Evolutionary conservation across 2,888 invertebrate genomes (phyloP), one percentile per base, ranked within the genome.

Genomic region (Gasteruption jaculator): DNA sequence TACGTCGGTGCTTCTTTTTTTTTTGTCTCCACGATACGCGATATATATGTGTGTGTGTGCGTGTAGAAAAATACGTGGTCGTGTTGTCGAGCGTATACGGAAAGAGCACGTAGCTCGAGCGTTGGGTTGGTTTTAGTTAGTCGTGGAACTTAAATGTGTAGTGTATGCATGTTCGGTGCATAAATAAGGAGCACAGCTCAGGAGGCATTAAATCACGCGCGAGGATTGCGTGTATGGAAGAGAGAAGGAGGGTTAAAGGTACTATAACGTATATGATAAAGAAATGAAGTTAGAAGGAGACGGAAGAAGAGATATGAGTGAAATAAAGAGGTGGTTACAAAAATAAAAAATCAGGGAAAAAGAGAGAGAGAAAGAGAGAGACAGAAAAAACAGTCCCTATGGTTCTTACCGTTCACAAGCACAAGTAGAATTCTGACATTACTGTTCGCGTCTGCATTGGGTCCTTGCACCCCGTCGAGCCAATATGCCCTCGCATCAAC

Each of bases 201-300:
- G 52, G 60, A 54, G 57, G 67, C 60, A 69, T 69, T 68, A 69
- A 69, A 69, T 69, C 68, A 69, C 59, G 56, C 50, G 55, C 57
- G 58, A 55, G 54, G 59, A 63, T 65, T 60, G 60, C 59, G 60
- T 56, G 61, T 59, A 56, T 53, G 52, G 43, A 46, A 46, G 47
- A 41, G 38, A 45, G 52, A 52, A 41, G 42, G 48, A 50, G 43
- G 42, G 43, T 38, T 39, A 27, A 25, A 37, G 38, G 42, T 36
- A 22, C 44, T 46, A 42, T 44, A 41, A 37, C 38, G 41, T 44
- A 36, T 43, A 45, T 34, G 41, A 25, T 41, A 44, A 42, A 31
- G 36, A 34, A 40, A 41, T 27, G 36, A 42, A 35, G 40, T 41
- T 30, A 16, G 4, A 11, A 41, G 10, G 43, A 25, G 20, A 26